phyloP scores from a whole-genome alignment of 1,140 invertebrate species.

The Zaprionus lachaisei region DNA sequence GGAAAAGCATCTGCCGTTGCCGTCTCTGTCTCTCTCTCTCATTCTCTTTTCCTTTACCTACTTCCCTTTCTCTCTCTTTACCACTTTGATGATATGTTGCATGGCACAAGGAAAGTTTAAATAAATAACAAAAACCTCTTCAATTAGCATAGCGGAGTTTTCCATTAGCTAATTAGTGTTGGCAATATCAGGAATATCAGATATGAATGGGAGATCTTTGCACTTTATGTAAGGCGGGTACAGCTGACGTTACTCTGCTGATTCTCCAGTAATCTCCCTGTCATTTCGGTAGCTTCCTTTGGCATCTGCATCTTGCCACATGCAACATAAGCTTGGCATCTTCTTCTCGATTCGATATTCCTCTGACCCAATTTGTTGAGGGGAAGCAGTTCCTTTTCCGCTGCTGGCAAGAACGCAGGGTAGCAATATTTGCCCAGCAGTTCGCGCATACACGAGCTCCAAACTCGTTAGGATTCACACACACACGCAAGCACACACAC shows the following conservation, averaged over 20 bases:
- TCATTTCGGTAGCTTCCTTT: too few species aligned
- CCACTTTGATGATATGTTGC: conserved; percentile 31
- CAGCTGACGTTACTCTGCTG: too few species aligned
- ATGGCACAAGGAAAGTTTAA: conserved; percentile 18
- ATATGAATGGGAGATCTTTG: too few species aligned
- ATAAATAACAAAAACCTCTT: background rate
- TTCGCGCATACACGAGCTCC: conserved; percentile 27
- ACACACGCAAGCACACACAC: background rate
- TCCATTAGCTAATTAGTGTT: background rate
- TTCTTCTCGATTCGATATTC: conserved; percentile 18
- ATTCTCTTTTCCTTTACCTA: background rate
- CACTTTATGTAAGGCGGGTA: too few species aligned
- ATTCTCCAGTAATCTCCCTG: too few species aligned
- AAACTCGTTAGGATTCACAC: background rate
- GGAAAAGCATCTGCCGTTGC: background rate
- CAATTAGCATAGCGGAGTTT: background rate
- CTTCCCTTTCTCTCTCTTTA: background rate
- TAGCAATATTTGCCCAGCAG: conserved; percentile 32
- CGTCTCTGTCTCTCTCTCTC: background rate
- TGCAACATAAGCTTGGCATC: conserved; percentile 15
- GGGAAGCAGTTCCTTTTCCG: background rate
- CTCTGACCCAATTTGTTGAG: conserved; percentile 37
- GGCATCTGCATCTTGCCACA: too few species aligned
- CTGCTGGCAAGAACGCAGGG: background rate
- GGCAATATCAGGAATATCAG: too few species aligned